Conservation (phyloP, 2,888 invertebrate species). For the Lottia gigantea region DNA sequence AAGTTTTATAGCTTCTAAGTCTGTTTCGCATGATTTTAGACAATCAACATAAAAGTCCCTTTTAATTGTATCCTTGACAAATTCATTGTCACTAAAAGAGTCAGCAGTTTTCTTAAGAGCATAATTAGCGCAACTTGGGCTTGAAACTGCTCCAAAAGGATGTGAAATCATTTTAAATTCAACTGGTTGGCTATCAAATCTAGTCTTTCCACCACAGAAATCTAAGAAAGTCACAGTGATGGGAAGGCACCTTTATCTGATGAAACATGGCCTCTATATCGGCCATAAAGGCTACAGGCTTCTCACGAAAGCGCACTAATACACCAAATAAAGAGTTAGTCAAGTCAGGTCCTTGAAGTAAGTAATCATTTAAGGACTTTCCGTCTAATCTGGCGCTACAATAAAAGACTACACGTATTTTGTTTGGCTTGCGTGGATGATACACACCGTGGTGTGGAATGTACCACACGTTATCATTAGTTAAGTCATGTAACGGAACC, state of each 20-base stretch:
- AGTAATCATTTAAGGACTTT: slow-evolving; percentile 12
- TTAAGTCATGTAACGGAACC: not conserved
- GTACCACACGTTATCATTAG: slow-evolving; percentile 19
- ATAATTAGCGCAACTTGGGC: slow-evolving; percentile 19
- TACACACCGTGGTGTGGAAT: slow-evolving; percentile 23
- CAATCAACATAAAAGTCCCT: slow-evolving; percentile 13
- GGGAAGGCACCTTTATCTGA: slow-evolving; percentile 14
- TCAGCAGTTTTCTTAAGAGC: not conserved
- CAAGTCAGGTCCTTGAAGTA: slow-evolving; percentile 22
- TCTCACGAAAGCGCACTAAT: slow-evolving; percentile 14
- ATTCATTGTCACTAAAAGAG: not conserved
- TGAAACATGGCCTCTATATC: slow-evolving; percentile 25
- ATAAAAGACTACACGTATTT: slow-evolving; percentile 18
- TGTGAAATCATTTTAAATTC: slow-evolving; percentile 23
- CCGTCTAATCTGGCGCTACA: slow-evolving; percentile 9
- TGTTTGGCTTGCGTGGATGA: slow-evolving; percentile 24
- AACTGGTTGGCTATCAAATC: slow-evolving; percentile 10
- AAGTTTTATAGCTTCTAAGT: not conserved
- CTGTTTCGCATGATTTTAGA: not conserved
- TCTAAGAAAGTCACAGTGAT: slow-evolving; percentile 26
- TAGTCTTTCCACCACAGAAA: slow-evolving; percentile 32
- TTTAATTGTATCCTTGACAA: not conserved
- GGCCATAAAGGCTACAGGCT: slow-evolving; percentile 17
- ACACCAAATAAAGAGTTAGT: slow-evolving; percentile 20
- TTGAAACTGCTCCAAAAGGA: slow-evolving; percentile 32